Evolutionary conservation across 2,888 invertebrate species (phyloP).

Genomic region (Gastrophysa polygoni): DNA sequence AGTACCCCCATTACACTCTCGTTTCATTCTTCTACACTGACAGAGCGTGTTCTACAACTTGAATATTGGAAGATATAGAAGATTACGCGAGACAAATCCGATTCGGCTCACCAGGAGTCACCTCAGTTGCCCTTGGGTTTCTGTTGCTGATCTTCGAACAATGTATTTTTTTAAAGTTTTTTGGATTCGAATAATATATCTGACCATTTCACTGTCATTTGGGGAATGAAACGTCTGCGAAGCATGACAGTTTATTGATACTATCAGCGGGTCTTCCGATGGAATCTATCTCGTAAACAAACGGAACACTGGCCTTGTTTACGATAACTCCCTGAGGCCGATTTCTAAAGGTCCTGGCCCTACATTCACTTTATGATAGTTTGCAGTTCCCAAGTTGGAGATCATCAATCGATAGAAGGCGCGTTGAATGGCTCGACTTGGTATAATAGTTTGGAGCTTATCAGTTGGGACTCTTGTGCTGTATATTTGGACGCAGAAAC

Average conservation of each 20-base stretch:
- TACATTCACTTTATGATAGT: background rate
- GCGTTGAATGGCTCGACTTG: background rate
- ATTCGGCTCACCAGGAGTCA: too few species aligned
- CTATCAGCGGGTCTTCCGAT: background rate
- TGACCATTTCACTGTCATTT: too few species aligned
- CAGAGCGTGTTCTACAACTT: too few species aligned
- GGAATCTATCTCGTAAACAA: background rate
- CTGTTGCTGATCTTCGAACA: too few species aligned
- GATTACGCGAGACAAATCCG: too few species aligned
- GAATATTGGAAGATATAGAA: too few species aligned
- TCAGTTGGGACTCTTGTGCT: background rate
- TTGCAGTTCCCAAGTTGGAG: background rate
- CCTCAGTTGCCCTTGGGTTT: too few species aligned
- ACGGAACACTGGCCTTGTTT: background rate
- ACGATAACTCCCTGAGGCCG: background rate
- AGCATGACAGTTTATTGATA: background rate
- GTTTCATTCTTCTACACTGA: too few species aligned
- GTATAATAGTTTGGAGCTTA: background rate
- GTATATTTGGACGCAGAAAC: background rate
- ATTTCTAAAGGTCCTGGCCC: background rate
- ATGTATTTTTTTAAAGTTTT: too few species aligned
- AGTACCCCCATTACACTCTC: too few species aligned
- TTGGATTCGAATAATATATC: too few species aligned
- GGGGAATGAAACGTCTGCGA: background rate
- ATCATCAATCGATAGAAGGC: background rate